Base-by-base conservation (phyloP, 2,888 invertebrate species). In the Hypselothyrea guttata region DNA sequence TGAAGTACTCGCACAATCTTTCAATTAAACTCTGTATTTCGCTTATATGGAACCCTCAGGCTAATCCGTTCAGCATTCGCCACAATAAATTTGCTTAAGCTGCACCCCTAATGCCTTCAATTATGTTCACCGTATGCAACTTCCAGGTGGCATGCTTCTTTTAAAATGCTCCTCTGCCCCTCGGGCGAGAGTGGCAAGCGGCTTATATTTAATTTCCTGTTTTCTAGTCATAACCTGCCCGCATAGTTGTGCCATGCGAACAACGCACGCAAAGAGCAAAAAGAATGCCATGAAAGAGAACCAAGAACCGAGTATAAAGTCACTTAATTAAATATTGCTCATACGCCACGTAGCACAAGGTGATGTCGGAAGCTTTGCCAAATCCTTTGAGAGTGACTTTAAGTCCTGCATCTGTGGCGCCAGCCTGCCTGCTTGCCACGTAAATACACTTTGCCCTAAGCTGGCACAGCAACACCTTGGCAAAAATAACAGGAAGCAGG, bases 301-400 rank as follows among this genome's bases (percentile, higher is more conserved):
- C 58, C 49, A 48, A 8, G 9, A 52, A 28, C 35, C 66, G 63
- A 63, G 59, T 60, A 65, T 49, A 61, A 72, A 74, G 76, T 75
- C 73, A 70, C 76, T 75, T 75, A 75, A 75, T 78, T 78, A 78
- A 78, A 78, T 73, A 68, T 75, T 70, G 60, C 73, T 56, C 73
- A 75, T 78, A 78, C 71, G 71, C 31, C 51, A 42, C 54, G 71
- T 44, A 54, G 59, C 41, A 37, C 53, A 16, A 45, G 54, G 52
- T 34, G 18, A 4, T 31, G 38, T 33, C 54, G 48, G 47, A 41
- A 55, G 30, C 35, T 45, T 51, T 47, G 22, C 45, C 46, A 76
- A 75, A 81, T 69, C 66, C 77, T 78, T 77, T 73, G 57, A 22
- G 22, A 73, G 59, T 74, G 66, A 57, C 65, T 76, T 68, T 76